Evolutionary conservation across 2,888 invertebrate genomes (phyloP), one percentile per base, ranked within the genome.

Genomic region (Tenthredo mesomela): DNA sequence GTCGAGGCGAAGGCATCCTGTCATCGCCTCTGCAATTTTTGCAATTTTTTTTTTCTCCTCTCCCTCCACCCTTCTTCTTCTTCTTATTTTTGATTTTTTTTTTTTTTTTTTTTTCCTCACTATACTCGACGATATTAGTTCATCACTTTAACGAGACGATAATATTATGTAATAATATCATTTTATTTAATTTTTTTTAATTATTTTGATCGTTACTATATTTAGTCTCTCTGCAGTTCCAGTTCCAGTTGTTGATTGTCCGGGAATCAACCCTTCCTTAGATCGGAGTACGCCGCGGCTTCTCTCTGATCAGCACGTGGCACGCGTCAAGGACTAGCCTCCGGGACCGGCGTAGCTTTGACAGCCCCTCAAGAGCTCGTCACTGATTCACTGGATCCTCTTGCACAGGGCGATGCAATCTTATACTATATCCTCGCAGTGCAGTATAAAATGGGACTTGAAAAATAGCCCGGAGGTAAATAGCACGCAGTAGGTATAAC

Each of bases 301-400:
- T 88, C 91, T 88, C 92, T 92, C 90, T 92, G 92, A 92, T 92
- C 92, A 92, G 89, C 91, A 89, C 88, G 90, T 90, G 92, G 91
- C 92, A 91, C 92, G 92, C 92, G 92, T 92, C 92, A 92, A 91
- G 92, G 90, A 92, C 92, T 91, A 88, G 87, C 92, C 92, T 89
- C 91, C 88, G 91, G 92, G 92, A 90, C 89, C 92, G 91, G 92
- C 90, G 89, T 91, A 89, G 89, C 92, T 92, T 92, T 89, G 89
- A 89, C 90, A 89, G 88, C 88, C 89, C 89, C 89, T 90, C 90
- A 88, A 80, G 80, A 80, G 80, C 80, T 80, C 80, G 78, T 80
- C 78, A 61, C 78, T 58, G 58, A 58, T 58, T 80, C 80, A 80
- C 80, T 61, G 37, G 80, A 80, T 80, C 50, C 80, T 40, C 25